Evolutionary conservation across 2,888 invertebrate genomes (phyloP), one percentile per base, ranked within the genome.

Genomic region (Therioaphis trifolii): DNA sequence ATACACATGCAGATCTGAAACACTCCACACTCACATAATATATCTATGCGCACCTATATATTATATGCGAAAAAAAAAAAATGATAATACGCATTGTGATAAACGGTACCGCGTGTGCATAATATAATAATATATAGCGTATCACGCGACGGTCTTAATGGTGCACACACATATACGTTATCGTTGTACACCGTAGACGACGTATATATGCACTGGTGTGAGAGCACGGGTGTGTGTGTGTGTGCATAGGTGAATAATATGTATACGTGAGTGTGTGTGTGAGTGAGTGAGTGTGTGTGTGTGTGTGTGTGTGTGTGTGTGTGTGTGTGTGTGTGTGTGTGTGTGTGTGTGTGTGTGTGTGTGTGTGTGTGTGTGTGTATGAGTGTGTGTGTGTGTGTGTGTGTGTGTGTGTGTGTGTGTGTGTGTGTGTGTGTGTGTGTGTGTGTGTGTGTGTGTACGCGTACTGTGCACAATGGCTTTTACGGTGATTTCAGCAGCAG

Each of bases 71-170:
- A n/a, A n/a, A n/a, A n/a, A n/a, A 71, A 71, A 71, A 72, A 52
- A 52, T 9, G 52, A 55, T 21, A 35, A 72, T 72, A 35, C 52
- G 29, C 52, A 35, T 35, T 29, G 72, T 55, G 72, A 72, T 52
- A 52, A 29, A 52, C 49, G 14, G 29, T 9, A 29, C 35, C 35
- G 35, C 35, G 35, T 63, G 5, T 9, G 43, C 49, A 1, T 29
- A 71, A 52, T 12, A 71, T 49, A 49, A 71, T 49, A 49, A 35
- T 18, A 29, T 52, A 72, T 24, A 18, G 69, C n/a, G 4, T 27
- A 72, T 55, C 52, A 27, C 72, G 52, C 27, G 72, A 66, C 46
- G 29, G 63, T 49, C 49, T 77, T 77, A 77, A 77, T 77, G 66
- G 49, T 29, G 49, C 46, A 29, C 43, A 63, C 15, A 35, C 12